phyloP scores from a whole-genome alignment of 2,888 invertebrate genomes.

The Ophonus ardosiacus region DNA sequence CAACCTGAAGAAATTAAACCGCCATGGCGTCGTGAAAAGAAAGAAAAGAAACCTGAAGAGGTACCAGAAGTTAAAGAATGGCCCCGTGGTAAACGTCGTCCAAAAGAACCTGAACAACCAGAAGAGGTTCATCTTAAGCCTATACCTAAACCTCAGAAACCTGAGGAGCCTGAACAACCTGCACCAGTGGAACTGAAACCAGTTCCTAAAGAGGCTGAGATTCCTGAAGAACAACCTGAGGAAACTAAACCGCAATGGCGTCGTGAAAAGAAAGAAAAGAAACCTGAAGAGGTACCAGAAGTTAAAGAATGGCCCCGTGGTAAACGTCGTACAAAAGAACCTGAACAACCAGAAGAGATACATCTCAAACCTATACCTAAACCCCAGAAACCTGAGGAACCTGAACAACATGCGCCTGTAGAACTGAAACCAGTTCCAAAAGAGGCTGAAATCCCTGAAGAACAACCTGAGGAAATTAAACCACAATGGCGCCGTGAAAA shows the following conservation, averaged over 20 bases:
- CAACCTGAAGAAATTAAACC: constrained; percentile 66
- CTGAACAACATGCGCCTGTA: constrained; percentile 71
- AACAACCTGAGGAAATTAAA: constrained; percentile 67
- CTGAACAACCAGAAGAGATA: constrained; percentile 70
- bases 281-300: constrained; percentile 69
- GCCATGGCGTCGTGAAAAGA: constrained; percentile 67
- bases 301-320: constrained; percentile 65
- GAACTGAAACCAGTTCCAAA: constrained; percentile 72
- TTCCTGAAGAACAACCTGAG: constrained; percentile 67
- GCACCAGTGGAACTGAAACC: constrained; percentile 73
- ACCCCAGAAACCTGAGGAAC: constrained; percentile 63
- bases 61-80: constrained; percentile 72
- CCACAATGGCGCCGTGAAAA: constrained; percentile 66
- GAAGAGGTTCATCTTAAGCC: constrained; percentile 71
- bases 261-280: constrained; percentile 69
- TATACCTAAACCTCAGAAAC: constrained; percentile 50
- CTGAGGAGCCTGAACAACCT: constrained; percentile 68
- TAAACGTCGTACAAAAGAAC: constrained; percentile 71
- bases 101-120: constrained; percentile 72
- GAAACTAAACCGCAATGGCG: constrained; percentile 65
- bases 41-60: constrained; percentile 69
- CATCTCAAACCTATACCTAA: constrained; percentile 67
- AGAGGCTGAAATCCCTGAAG: constrained; percentile 66
- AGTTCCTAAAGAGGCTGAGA: constrained; percentile 68
- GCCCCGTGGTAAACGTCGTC: constrained; percentile 73